phyloP scores from a whole-genome alignment of 2,113 vertebrate species.

The Sprattus sprattus region DNA sequence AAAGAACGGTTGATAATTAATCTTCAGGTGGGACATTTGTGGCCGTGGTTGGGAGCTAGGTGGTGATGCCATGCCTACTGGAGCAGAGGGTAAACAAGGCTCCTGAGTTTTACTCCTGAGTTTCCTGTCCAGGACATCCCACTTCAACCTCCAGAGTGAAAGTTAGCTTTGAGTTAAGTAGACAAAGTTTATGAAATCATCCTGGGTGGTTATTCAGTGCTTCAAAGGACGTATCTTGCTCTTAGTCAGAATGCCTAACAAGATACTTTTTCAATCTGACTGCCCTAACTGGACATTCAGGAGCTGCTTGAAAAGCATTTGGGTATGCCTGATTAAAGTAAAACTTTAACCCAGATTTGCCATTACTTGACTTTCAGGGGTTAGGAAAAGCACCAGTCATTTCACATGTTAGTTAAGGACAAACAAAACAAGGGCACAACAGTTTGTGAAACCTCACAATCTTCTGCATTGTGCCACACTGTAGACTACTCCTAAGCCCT shows the following conservation, averaged over 20 bases:
- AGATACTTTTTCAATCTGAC: not conserved
- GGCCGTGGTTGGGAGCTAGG: not conserved
- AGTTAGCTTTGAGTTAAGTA: not conserved
- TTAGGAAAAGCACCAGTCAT: not conserved
- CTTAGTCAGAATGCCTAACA: not conserved
- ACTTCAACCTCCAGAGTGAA: not conserved
- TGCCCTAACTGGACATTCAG: not conserved
- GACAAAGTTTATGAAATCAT: not conserved
- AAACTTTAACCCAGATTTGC: not conserved
- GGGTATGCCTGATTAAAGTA: not conserved
- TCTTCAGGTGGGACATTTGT: not conserved
- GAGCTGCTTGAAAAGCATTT: not conserved
- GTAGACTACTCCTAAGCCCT: too few relatives aligned
- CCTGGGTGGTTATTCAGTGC: not conserved
- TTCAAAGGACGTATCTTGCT: not conserved
- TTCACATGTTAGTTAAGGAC: not conserved
- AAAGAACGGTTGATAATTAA: not conserved
- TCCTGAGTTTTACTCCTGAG: not conserved
- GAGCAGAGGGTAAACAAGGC: slow-evolving; percentile 2
- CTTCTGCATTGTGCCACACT: not conserved
- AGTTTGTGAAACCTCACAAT: not conserved
- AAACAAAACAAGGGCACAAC: not conserved
- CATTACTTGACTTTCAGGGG: not conserved
- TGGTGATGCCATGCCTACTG: not conserved
- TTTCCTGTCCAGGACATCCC: not conserved